Evolutionary conservation across 2,797 vertebrate species (phyloP).

Genomic region (Enteromius mattozi): DNA sequence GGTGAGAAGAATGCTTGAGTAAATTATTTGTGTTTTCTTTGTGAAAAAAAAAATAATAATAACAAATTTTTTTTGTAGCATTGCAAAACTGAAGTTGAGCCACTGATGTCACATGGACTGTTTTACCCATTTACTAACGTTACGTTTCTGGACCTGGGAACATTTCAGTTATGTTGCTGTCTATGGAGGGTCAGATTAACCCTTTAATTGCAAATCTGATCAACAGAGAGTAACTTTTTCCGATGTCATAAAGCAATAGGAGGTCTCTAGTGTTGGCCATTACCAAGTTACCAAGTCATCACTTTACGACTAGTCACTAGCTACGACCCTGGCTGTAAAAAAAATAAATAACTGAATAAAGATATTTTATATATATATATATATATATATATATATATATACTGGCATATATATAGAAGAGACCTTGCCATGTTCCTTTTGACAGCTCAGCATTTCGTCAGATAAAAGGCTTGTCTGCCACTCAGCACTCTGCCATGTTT

Average conservation of each 20-base stretch:
- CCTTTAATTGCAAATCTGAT: background rate
- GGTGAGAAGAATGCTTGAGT: no score
- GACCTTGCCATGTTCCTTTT: background rate
- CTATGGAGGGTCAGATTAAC: no score
- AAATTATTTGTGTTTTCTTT: no score
- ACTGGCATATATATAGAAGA: conserved; percentile 2
- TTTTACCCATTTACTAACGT: no score
- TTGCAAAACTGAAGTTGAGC: no score
- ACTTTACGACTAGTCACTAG: background rate
- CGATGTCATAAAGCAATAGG: background rate
- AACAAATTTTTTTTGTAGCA: no score
- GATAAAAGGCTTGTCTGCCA: conserved; percentile 28
- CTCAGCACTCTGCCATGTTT: conserved; percentile 28
- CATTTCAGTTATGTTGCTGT: no score
- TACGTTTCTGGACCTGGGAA: no score
- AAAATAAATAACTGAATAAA: background rate
- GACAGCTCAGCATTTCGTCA: conserved; percentile 1
- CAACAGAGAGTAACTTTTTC: background rate
- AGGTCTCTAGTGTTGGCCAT: background rate
- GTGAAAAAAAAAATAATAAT: no score
- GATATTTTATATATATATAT: background rate
- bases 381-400: background rate
- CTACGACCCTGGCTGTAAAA: background rate
- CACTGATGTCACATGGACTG: no score
- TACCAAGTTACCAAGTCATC: background rate